These are phyloP conservation scores for Trinectes maculatus DNA, from an alignment of 2,113 vertebrate genomes.

Conservation along the genomic window DNA sequence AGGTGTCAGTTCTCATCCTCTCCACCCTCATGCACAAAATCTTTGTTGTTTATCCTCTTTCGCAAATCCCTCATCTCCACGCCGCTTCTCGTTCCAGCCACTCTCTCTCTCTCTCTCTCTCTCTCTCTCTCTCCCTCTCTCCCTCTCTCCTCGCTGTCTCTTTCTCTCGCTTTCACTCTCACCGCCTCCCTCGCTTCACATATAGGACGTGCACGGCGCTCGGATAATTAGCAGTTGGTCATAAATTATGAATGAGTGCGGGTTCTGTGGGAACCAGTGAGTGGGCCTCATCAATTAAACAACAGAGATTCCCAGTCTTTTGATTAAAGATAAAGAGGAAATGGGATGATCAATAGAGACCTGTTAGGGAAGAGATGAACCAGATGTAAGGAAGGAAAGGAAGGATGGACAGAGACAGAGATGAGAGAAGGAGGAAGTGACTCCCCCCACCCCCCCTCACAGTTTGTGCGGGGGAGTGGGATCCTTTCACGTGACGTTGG, in stretches of 20 bases:
- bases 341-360: conserved; percentile 77
- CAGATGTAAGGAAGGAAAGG: conserved; percentile 36
- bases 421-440: conserved; percentile 1
- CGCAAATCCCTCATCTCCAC: conserved; percentile 31
- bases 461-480: conserved; percentile 21
- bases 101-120: conserved; percentile 9
- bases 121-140: conserved; percentile 9
- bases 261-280: conserved; percentile 73
- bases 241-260: conserved; percentile 78
- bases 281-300: conserved; percentile 80
- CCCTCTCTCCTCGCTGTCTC: conserved; percentile 1
- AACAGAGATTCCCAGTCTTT: conserved; percentile 78
- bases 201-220: conserved; percentile 50
- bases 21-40: conserved; percentile 25
- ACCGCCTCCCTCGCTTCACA: conserved; percentile 27
- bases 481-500: conserved; percentile 50
- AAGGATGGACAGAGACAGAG: conserved; percentile 14
- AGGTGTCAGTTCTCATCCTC: conserved; percentile 65
- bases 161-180: conserved; percentile 10
- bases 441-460: no score
- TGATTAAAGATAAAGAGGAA: conserved; percentile 83
- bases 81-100: conserved; percentile 20
- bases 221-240: conserved; percentile 76
- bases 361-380: conserved; percentile 64
- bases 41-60: conserved; percentile 6